These are phyloP conservation scores for Ecdyonurus torrentis DNA, from an alignment of 2,888 invertebrate genomes.

Conservation along the genomic window DNA sequence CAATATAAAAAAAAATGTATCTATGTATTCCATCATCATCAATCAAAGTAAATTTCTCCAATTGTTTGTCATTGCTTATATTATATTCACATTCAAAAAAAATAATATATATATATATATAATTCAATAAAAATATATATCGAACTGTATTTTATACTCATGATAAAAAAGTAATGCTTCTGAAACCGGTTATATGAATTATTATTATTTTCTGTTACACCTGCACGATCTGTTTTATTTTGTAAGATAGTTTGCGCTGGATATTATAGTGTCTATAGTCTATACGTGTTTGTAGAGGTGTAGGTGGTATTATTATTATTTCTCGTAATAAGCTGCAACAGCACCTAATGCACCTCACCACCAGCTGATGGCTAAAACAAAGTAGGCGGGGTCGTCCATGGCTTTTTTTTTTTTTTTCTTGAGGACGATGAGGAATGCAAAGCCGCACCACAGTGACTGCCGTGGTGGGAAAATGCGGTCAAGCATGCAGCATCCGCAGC, in stretches of 20 bases:
- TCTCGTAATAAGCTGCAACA: no score
- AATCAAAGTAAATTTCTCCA: background rate
- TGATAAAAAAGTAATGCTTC: background rate
- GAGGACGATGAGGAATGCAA: background rate
- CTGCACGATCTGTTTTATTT: no score
- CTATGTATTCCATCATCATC: background rate
- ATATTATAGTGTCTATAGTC: no score
- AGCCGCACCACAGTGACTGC: background rate
- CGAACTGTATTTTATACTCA: background rate
- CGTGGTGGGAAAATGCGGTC: constrained; percentile 2
- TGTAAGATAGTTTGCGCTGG: no score
- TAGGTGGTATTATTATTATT: background rate
- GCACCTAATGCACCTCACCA: no score
- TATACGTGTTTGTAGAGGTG: background rate
- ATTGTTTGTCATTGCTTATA: background rate
- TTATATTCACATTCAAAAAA: no score
- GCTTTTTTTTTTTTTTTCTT: background rate
- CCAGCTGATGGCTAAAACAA: constrained; percentile 19
- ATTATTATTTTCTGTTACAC: no score
- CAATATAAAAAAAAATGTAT: background rate
- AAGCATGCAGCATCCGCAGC: background rate
- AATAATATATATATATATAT: background rate
- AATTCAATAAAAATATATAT: background rate
- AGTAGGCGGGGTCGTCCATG: constrained; percentile 29
- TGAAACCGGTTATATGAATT: no score